Evolutionary conservation across 1,140 invertebrate species (phyloP).

Genomic region (Drosophila arawakana): DNA sequence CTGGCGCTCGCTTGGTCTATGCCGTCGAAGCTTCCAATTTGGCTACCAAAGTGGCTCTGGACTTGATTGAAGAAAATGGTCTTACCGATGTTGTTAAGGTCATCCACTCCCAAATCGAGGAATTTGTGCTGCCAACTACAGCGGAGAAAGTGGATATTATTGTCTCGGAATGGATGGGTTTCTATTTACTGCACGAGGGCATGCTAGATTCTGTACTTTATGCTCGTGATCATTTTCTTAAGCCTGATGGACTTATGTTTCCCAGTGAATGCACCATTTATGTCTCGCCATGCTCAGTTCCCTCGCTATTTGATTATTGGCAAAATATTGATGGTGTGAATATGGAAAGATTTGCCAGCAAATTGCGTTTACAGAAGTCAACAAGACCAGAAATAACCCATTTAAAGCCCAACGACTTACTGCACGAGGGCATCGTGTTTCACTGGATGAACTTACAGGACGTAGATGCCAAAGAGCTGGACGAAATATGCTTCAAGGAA

Average conservation of each 20-base stretch:
- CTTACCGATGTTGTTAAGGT: conserved; percentile 86
- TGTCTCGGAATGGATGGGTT: conserved; percentile 99
- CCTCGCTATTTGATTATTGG: conserved; percentile 88
- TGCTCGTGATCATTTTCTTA: conserved; percentile 97
- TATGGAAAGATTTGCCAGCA: conserved; percentile 86
- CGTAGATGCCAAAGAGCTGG: conserved; percentile 85
- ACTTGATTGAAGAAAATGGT: conserved; percentile 91
- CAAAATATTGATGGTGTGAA: conserved; percentile 86
- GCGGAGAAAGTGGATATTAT: conserved; percentile 97
- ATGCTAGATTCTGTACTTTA: conserved; percentile 97
- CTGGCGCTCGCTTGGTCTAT: conserved; percentile 96
- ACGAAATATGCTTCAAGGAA: conserved; percentile 84
- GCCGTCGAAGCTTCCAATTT: conserved; percentile 97
- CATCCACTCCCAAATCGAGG: conserved; percentile 87
- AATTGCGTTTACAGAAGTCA: conserved; percentile 85
- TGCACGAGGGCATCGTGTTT: conserved; percentile 86
- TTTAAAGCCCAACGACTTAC: conserved; percentile 85
- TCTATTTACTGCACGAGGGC: conserved; percentile 98
- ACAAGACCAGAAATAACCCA: conserved; percentile 86
- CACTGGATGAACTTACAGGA: conserved; percentile 87
- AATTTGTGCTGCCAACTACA: conserved; percentile 90
- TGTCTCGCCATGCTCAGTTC: conserved; percentile 89
- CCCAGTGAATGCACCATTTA: conserved; percentile 87
- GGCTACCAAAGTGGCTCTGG: conserved; percentile 92
- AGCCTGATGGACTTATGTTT: conserved; percentile 89